Base-by-base conservation (phyloP, 2,113 vertebrate genomes). In the Gulo gulo region DNA sequence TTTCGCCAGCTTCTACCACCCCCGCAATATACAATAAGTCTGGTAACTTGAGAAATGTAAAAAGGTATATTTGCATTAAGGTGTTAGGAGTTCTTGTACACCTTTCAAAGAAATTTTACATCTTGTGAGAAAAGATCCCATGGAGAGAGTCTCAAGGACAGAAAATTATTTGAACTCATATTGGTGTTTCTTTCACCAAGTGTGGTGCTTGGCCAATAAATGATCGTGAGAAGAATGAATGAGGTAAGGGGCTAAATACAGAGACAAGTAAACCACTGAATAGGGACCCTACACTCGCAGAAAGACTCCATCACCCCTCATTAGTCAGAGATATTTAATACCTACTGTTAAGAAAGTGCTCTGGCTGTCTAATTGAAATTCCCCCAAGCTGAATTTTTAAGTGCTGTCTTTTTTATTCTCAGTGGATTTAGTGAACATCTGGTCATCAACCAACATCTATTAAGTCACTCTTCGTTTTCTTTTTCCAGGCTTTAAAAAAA, bases 391-490 rank as follows among this genome's bases (percentile, higher is more conserved):
- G 96, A 97, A 91, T 97, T 96, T 95, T 95, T 96, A 94, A 98
- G 80, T 73, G 92, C 84, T 88, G 45, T 97, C 91, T 93, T 80
- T 97, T 96, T 96, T 80, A 93, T 95, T 67, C 96, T 96, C 79
- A 23, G 86, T 96, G 85, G 97, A 89, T 94, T 92, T 93, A 69
- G 93, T 83, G 88, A 97, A 97, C 91, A 97, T 97, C 91, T 98
- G 94, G 96, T 93, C 95, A 97, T 81, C 97, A 95, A 92, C 93
- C 45, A 94, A 73, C 57, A 97, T 88, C 87, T 97, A 96, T 95
- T 69, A 96, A 93, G 92, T 89, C 83, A 88, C 94, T 97, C 78
- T 94, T 91, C 85, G 67, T 52, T 94, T 82, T 65, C 45, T 88
- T 59, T 81, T 55, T 39, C 71, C 50, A 85, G 24, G 59, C 61